Evolutionary conservation across 2,888 invertebrate species (phyloP), one percentile per base, ranked within the genome.

Genomic region (Tiliacea aurago): DNA sequence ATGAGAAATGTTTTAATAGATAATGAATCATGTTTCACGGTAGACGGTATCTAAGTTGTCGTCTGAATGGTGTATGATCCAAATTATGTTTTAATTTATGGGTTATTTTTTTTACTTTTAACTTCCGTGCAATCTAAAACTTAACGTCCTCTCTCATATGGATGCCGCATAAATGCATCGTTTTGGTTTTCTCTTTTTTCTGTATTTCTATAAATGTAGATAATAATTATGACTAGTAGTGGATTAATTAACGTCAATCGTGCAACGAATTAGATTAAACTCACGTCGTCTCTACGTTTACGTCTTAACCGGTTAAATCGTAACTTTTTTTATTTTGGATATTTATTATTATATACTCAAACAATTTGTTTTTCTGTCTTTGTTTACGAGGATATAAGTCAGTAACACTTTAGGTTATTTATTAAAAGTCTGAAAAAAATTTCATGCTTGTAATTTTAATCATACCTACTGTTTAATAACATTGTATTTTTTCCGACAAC

Each of bases 1-100:
- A 55, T 53, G 49, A 51, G 45, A 72, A 72, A 78, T 75, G 64
- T 86, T 70, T 74, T 65, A 68, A 70, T 76, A 68, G 37, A 68
- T 83, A 79, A 79, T 73, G 49, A 73, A 73, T 73, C 67, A 67
- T 23, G 43, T 61, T 80, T 55, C 41, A 47, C 33, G 1, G 47
- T 15, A 73, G 33, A 73, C 37, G 58, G 28, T 10, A 13, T 13
- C 10, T 11, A 23, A n/a, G 13, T 49, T 45, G n/a, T n/a, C 2
- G 37, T 28, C 28, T 58, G 23, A 13, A 37, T 49, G 43, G 41
- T 33, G 6, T 20, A 43, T 2, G 20, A 56, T 11, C 6, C 4
- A 33, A 37, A 56, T 47, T 23, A 20, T 33, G 11, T 63, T 47
- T 45, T n/a, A 10, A 47, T 47, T 76, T 33, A 13, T 33, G 10